Evolutionary conservation across 2,113 vertebrate species (phyloP), one percentile per base, ranked within the genome.

Genomic region (Entosphenus tridentatus): DNA sequence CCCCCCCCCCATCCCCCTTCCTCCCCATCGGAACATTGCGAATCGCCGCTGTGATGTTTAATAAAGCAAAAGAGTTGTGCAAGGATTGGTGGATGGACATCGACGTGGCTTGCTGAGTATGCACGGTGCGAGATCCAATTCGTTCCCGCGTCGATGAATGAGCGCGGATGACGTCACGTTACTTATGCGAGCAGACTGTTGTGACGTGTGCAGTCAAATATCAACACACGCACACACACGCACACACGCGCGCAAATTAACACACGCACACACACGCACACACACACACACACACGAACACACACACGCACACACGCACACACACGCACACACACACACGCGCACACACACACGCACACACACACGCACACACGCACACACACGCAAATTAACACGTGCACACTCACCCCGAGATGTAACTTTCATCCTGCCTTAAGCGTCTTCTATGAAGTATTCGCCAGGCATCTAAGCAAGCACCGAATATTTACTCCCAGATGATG

Each of bases 1-100:
- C 77, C 74, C 69, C 67, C 71, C 70, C 69, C 69, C 70, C 72
- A 70, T 73, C 75, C 70, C 73, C 70, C 70, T 73, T 74, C 74
- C 74, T 74, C 73, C 73, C 78, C 74, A 69, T 69, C 70, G 68
- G 71, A 70, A 72, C 71, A 74, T 72, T 72, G 65, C 65, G 58
- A 70, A 67, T 57, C 70, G 57, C 70, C 21, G 9, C 13, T 14
- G 62, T n/a, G 11, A 8, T 67, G n/a, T 7, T 39, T 39, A 39
- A 39, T 39, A 39, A 39, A 39, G 39, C 39, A 39, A 39, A 39
- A 3, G 39, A 39, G 39, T 39, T 39, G 39, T 39, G 39, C 39
- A 39, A 39, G 39, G 39, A 39, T 39, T 39, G 39, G 39, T 39
- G 39, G 39, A 7, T 39, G 39, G 39, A 39, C 39, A 39, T 7